Conservation (phyloP, 1,140 invertebrate genomes). For the Zaprionus davidi region DNA sequence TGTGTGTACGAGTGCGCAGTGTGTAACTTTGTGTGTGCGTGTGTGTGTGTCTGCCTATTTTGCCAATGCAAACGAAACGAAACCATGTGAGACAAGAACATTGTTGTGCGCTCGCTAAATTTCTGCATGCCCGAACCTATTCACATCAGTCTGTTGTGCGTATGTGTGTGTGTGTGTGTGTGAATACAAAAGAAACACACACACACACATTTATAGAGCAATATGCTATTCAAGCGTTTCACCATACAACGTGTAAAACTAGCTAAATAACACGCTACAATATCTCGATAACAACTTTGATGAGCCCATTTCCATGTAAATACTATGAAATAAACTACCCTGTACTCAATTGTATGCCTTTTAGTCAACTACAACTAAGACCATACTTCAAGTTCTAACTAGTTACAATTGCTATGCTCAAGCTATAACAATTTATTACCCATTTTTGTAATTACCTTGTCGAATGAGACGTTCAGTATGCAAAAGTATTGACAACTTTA, state of each 20-base stretch:
- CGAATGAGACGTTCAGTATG: background rate
- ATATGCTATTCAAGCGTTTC: background rate
- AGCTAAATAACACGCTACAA: constrained; percentile 3
- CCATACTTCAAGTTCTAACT: background rate
- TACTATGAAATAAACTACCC: background rate
- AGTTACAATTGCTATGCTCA: background rate
- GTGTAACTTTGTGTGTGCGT: background rate
- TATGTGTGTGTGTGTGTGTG: background rate
- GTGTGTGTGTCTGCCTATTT: background rate
- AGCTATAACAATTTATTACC: background rate
- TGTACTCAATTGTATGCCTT: background rate
- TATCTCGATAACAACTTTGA: background rate
- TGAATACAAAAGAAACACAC: background rate
- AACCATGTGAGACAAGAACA: constrained; percentile 34
- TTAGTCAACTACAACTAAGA: background rate
- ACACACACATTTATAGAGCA: background rate
- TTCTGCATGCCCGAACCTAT: constrained; percentile 20
- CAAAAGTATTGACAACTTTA: background rate
- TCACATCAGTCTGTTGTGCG: background rate
- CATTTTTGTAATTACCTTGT: background rate
- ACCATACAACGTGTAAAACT: background rate
- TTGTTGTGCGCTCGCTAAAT: constrained; percentile 21
- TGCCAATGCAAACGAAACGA: constrained; percentile 31
- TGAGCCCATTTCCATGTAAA: too few species aligned
- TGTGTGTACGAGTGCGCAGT: constrained; percentile 10